Evolutionary conservation across 2,888 invertebrate genomes (phyloP).

Genomic region (Eumacrocentrus americanus): DNA sequence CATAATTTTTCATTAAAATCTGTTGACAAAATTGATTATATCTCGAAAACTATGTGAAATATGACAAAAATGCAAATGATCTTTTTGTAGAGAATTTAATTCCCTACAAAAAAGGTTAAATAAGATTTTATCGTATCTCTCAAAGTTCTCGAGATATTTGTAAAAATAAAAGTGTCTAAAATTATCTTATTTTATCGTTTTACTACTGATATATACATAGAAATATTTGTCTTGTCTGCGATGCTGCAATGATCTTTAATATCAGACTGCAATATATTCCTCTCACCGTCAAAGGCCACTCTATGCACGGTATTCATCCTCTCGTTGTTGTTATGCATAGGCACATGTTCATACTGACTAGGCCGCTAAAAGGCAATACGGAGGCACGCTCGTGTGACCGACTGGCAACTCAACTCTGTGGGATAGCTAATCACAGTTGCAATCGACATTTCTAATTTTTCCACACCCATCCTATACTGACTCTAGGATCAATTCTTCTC

Average conservation of each 20-base stretch:
- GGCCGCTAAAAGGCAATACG: slow-evolving; percentile 1
- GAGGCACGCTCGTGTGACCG: slow-evolving; percentile 3
- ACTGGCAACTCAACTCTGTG: not conserved
- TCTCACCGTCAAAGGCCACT: slow-evolving; percentile 21
- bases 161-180: too few species aligned
- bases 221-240: not conserved
- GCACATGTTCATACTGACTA: not conserved
- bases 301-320: slow-evolving; percentile 2
- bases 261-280: slow-evolving; percentile 11
- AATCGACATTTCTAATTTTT: slow-evolving; percentile 30
- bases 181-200: not conserved
- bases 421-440: slow-evolving; percentile 25
- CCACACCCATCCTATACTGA: slow-evolving; percentile 7
- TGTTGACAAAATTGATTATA: too few species aligned
- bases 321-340: not conserved
- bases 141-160: not conserved
- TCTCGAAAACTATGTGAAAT: too few species aligned
- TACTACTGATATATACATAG: not conserved
- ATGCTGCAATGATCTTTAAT: slow-evolving; percentile 20
- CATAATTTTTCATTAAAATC: too few species aligned
- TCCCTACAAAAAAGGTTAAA: not conserved
- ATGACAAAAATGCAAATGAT: too few species aligned
- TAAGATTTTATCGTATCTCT: not conserved
- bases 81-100: not conserved
- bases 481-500: not conserved